Evolutionary conservation across 2,888 invertebrate genomes (phyloP).

Genomic region (Archips xylosteana): DNA sequence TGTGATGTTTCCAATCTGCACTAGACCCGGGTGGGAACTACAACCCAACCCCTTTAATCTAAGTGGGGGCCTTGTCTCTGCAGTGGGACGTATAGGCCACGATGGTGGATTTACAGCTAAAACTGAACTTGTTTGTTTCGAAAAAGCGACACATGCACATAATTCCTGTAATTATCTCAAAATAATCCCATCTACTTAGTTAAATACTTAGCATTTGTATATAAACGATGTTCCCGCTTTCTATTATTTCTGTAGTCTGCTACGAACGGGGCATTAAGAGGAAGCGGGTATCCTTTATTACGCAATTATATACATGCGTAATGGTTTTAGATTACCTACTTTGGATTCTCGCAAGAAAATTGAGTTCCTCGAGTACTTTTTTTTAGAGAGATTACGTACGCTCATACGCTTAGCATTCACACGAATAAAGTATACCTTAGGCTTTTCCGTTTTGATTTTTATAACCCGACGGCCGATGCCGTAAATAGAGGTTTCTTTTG

Average conservation of each 20-base stretch:
- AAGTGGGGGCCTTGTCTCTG: too few species aligned
- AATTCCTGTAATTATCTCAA: background rate
- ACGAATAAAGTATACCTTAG: too few species aligned
- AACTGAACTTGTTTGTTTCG: background rate
- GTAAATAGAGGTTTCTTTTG: too few species aligned
- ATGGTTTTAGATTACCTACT: slow-evolving; percentile 21
- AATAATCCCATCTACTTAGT: background rate
- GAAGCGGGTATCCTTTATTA: slow-evolving; percentile 33
- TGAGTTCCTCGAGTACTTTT: slow-evolving; percentile 1
- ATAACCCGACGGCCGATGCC: too few species aligned
- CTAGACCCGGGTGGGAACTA: too few species aligned
- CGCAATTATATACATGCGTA: slow-evolving; percentile 26
- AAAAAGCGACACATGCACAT: background rate
- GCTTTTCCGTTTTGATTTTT: too few species aligned
- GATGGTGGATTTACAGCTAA: too few species aligned
- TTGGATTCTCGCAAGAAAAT: slow-evolving; percentile 27
- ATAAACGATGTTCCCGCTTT: slow-evolving; percentile 17
- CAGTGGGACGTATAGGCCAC: too few species aligned
- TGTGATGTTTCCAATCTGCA: too few species aligned
- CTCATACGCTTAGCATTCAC: background rate
- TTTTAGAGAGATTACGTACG: slow-evolving; percentile 8
- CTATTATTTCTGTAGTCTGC: slow-evolving; percentile 15
- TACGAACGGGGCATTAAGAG: slow-evolving; percentile 15
- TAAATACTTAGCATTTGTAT: slow-evolving; percentile 9
- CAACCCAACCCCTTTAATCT: too few species aligned